Conservation (phyloP, 2,888 invertebrate genomes). For the Harpalus rufipes region DNA sequence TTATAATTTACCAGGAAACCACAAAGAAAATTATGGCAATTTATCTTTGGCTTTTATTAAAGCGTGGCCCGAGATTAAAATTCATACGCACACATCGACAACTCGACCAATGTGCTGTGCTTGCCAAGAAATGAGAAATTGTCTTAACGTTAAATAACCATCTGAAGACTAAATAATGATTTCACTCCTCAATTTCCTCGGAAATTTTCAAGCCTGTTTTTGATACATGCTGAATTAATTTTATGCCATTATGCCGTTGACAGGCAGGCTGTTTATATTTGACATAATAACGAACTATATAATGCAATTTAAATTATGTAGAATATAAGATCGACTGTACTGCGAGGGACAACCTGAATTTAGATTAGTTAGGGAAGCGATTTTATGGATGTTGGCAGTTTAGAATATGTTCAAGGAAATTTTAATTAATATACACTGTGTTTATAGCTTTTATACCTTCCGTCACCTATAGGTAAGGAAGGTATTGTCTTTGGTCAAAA, state of each 20-base stretch:
- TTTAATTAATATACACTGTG: too few species aligned
- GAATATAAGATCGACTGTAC: too few species aligned
- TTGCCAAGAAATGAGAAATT: slow-evolving; percentile 74
- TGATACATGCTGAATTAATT: slow-evolving; percentile 12
- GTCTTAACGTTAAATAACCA: slow-evolving; percentile 51
- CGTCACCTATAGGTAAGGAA: too few species aligned
- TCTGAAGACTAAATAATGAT: slow-evolving; percentile 49
- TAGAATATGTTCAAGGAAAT: too few species aligned
- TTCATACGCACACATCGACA: slow-evolving; percentile 75
- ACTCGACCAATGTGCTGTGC: slow-evolving; percentile 65
- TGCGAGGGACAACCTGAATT: too few species aligned
- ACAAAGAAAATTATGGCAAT: slow-evolving; percentile 65
- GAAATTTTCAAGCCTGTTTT: slow-evolving; percentile 14
- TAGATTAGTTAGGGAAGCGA: too few species aligned
- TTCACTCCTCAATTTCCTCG: slow-evolving; percentile 35
- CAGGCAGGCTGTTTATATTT: not conserved
- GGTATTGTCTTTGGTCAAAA: too few species aligned
- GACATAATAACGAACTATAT: not conserved
- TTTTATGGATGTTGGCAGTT: too few species aligned
- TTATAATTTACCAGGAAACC: slow-evolving; percentile 65
- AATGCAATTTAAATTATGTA: not conserved
- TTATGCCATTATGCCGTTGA: slow-evolving; percentile 13
- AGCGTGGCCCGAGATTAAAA: slow-evolving; percentile 74
- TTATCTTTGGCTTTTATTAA: slow-evolving; percentile 65
- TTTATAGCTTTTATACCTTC: too few species aligned